Percentiles rank a stretch among this genome's conserved stretches.
phyloP scores from a whole-genome alignment of 2,113 vertebrate genomes.

The Pangasianodon gigas region DNA sequence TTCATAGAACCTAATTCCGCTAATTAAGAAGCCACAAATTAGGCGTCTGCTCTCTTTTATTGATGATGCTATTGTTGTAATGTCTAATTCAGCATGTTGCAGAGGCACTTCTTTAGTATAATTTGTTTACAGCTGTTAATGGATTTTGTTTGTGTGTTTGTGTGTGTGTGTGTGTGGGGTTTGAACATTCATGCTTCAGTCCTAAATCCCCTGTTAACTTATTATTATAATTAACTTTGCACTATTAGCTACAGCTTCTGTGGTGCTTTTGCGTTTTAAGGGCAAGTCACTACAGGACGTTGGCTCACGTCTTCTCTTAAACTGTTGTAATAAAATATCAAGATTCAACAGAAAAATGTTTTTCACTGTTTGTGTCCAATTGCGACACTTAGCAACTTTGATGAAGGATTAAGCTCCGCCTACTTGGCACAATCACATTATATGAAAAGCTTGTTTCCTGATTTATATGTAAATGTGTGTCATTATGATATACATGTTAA shows the following conservation, averaged over 20 bases:
- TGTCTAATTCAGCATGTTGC: background rate
- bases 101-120: background rate
- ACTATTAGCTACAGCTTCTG: background rate
- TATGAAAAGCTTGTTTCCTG: background rate
- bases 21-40: slow-evolving; percentile 37
- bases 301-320: background rate
- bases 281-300: no score
- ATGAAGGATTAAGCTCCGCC: no score
- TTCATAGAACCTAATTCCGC: slow-evolving; percentile 34
- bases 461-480: no score
- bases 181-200: background rate
- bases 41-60: background rate
- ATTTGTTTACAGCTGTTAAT: slow-evolving; percentile 4
- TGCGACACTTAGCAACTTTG: no score
- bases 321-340: background rate
- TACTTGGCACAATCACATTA: background rate
- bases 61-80: background rate
- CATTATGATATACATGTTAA: no score
- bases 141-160: background rate
- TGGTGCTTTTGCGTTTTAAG: background rate
- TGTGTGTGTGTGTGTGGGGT: background rate
- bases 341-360: background rate
- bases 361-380: background rate
- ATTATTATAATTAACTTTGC: background rate
- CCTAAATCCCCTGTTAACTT: slow-evolving; percentile 1